Evolutionary conservation across 2,797 vertebrate species (phyloP).

Genomic region (Limosa lapponica): DNA sequence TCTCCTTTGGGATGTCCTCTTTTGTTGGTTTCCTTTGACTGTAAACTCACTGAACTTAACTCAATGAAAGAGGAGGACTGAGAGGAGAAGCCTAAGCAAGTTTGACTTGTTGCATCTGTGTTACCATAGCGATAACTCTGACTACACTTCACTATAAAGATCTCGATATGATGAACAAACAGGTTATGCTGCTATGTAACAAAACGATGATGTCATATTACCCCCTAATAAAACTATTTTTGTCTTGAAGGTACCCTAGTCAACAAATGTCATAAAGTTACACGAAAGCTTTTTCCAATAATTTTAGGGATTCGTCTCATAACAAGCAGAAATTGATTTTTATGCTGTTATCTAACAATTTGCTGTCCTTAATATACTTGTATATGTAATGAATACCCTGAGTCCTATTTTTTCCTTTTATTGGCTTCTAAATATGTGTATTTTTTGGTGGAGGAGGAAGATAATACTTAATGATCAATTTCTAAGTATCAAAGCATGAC

Average conservation of each 20-base stretch:
- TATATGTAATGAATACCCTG: neutral
- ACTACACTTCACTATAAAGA: neutral
- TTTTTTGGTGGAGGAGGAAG: neutral
- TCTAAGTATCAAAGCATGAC: neutral
- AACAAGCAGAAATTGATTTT: conserved; percentile 46
- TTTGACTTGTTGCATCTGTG: neutral
- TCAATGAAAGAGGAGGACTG: neutral
- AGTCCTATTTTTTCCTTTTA: neutral
- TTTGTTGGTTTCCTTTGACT: neutral
- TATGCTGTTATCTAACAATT: conserved; percentile 26
- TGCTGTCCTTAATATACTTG: conserved; percentile 8
- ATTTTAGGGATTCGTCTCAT: neutral
- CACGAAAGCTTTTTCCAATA: neutral
- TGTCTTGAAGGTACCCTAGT: neutral
- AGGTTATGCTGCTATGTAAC: neutral
- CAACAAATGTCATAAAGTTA: neutral
- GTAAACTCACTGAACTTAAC: neutral
- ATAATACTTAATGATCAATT: neutral
- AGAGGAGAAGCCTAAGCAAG: neutral
- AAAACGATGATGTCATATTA: neutral
- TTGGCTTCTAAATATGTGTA: neutral
- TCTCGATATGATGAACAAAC: neutral
- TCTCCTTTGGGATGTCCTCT: neutral
- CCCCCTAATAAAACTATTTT: neutral
- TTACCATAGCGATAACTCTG: neutral